phyloP scores from a whole-genome alignment of 1,140 invertebrate species.

The Pinna nobilis region DNA sequence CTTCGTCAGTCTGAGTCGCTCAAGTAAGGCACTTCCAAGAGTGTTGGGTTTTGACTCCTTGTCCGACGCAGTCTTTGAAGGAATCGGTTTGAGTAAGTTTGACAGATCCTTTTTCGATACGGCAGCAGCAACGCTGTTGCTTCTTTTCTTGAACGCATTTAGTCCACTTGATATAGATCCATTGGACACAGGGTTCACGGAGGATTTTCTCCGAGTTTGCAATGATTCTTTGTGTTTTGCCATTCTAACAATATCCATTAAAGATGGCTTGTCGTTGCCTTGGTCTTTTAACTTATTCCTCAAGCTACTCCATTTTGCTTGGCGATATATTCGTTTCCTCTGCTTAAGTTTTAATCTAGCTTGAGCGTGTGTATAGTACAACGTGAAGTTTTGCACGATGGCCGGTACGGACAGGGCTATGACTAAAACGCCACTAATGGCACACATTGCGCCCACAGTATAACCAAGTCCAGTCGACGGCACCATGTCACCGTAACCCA shows the following conservation, averaged over 20 bases:
- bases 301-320: conserved; percentile 33
- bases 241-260: background rate
- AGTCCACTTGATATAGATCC: too few species aligned
- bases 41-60: too few species aligned
- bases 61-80: too few species aligned
- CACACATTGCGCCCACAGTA: conserved; percentile 63
- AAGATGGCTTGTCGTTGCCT: conserved; percentile 1
- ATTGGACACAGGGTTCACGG: too few species aligned
- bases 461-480: conserved; percentile 61
- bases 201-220: too few species aligned
- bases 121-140: too few species aligned
- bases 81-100: too few species aligned
- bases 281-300: conserved; percentile 24
- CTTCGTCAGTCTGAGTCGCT: too few species aligned
- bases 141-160: too few species aligned
- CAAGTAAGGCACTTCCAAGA: too few species aligned
- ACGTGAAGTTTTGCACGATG: conserved; percentile 68
- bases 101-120: too few species aligned
- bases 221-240: conserved; percentile 11
- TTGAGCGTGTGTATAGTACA: conserved; percentile 64
- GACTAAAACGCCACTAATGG: conserved; percentile 64
- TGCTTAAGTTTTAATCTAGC: conserved; percentile 54
- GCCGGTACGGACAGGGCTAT: conserved; percentile 68
- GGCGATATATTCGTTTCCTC: conserved; percentile 45
- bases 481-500: conserved; percentile 67